Conservation (phyloP, 2,797 vertebrate species). For the Melopsittacus undulatus region DNA sequence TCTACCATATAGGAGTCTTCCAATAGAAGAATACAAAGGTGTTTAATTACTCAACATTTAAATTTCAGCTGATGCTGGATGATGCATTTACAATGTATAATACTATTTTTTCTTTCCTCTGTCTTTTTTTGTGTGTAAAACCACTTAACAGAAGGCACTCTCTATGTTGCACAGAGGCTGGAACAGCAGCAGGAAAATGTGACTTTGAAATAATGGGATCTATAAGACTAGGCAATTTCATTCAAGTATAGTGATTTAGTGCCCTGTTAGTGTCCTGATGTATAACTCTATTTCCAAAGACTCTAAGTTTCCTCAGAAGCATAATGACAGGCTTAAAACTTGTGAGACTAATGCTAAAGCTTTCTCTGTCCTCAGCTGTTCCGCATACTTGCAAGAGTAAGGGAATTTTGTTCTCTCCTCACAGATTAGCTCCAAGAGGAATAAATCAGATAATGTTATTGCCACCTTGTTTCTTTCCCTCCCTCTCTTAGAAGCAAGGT, state of each 20-base stretch:
- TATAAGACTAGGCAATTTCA: constrained; percentile 60
- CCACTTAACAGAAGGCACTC: not conserved
- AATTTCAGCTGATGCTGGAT: not conserved
- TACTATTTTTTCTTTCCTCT: not conserved
- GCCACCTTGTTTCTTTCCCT: not conserved
- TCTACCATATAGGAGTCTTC: not conserved
- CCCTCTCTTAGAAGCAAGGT: not conserved
- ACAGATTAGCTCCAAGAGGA: not conserved
- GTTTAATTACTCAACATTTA: not conserved
- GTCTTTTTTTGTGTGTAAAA: not conserved
- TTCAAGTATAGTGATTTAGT: constrained; percentile 70
- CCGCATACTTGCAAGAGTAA: constrained; percentile 40
- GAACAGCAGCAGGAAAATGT: constrained; percentile 43
- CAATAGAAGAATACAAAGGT: not conserved
- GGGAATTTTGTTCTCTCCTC: not conserved
- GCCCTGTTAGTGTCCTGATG: constrained; percentile 62
- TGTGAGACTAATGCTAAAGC: constrained; percentile 28
- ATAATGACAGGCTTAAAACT: constrained; percentile 62
- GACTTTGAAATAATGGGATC: constrained; percentile 64
- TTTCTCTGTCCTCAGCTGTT: constrained; percentile 51
- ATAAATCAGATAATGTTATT: constrained; percentile 48
- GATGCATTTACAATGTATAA: not conserved
- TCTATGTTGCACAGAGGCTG: not conserved
- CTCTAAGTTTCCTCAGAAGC: constrained; percentile 14
- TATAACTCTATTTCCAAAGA: constrained; percentile 64